phyloP scores from a whole-genome alignment of 2,888 invertebrate genomes.

The Sabellastarte sp. region DNA sequence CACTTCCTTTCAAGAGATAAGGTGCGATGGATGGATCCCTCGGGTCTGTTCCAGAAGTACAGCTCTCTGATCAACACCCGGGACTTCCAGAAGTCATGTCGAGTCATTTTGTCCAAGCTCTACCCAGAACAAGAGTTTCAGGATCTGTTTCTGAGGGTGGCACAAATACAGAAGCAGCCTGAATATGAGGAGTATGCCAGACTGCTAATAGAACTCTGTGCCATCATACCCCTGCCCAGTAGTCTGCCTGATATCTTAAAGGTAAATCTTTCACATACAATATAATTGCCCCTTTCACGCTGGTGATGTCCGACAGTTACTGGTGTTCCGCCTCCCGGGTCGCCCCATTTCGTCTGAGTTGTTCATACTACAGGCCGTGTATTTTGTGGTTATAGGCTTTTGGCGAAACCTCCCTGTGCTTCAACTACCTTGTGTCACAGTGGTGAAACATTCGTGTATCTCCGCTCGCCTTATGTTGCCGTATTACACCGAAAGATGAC shows the following conservation, averaged over 20 bases:
- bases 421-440: too few species aligned
- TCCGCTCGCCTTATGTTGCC: too few species aligned
- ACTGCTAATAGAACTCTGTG: conserved; percentile 24
- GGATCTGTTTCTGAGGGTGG: conserved; percentile 7
- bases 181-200: conserved; percentile 38
- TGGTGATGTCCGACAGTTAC: too few species aligned
- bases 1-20: conserved; percentile 30
- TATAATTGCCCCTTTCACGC: too few species aligned
- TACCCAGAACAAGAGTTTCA: neutral
- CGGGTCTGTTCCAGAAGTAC: conserved; percentile 42
- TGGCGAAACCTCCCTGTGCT: too few species aligned
- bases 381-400: too few species aligned
- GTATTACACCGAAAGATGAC: too few species aligned
- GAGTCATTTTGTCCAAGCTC: neutral
- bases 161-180: conserved; percentile 35
- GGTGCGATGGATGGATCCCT: conserved; percentile 49
- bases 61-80: neutral
- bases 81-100: conserved; percentile 32
- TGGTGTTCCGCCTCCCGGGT: too few species aligned
- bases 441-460: too few species aligned
- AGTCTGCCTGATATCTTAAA: conserved; percentile 16
- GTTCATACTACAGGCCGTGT: too few species aligned
- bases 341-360: too few species aligned
- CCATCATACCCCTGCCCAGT: neutral
- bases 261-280: too few species aligned